phyloP scores from a whole-genome alignment of 2,113 vertebrate species.

The Malurus alboscapulatus region DNA sequence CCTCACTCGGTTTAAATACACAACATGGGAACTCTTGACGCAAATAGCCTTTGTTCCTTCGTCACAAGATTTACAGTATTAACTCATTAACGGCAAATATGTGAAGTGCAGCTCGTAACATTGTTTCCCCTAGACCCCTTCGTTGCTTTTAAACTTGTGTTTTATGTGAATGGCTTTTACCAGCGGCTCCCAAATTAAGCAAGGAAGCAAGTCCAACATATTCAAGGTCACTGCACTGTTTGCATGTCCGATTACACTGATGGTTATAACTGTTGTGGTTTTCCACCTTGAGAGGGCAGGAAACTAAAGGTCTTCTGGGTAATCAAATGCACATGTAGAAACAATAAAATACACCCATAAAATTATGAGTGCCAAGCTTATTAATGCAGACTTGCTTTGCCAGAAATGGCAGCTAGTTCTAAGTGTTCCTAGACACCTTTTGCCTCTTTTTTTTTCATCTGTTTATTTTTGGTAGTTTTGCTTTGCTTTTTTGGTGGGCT shows the following conservation, averaged over 20 bases:
- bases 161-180: constrained; percentile 8
- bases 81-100: constrained; percentile 34
- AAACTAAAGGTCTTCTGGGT: constrained; percentile 51
- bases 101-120: background rate
- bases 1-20: background rate
- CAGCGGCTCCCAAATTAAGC: background rate
- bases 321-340: constrained; percentile 60
- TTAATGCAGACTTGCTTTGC: background rate
- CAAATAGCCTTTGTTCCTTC: constrained; percentile 30
- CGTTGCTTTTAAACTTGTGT: background rate
- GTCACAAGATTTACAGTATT: background rate
- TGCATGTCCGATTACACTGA: background rate
- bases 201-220: background rate
- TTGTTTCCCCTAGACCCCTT: background rate
- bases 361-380: constrained; percentile 42
- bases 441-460: background rate
- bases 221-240: constrained; percentile 46
- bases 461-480: background rate
- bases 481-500: background rate
- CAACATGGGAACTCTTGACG: constrained; percentile 24
- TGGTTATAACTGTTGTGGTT: background rate
- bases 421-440: background rate
- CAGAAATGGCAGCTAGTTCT: background rate
- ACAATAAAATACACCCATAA: constrained; percentile 55
- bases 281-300: constrained; percentile 37